Evolutionary conservation across 2,888 invertebrate genomes (phyloP).

Genomic region (Agrypnus murinus): DNA sequence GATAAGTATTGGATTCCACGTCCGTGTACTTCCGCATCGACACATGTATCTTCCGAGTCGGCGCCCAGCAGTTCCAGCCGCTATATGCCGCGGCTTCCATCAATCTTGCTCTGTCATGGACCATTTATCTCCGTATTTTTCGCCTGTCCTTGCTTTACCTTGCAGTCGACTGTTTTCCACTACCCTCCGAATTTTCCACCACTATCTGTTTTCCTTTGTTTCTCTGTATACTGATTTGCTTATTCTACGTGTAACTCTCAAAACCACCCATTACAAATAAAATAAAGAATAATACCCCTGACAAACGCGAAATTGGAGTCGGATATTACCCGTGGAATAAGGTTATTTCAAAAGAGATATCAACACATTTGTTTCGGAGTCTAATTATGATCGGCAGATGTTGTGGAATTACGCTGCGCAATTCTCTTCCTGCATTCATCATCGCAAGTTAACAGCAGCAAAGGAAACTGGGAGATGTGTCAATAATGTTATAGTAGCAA

Average conservation of each 20-base stretch:
- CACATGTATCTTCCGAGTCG: conserved; percentile 67
- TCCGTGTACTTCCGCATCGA: conserved; percentile 66
- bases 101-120: conserved; percentile 70
- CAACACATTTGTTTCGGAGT: conserved; percentile 32
- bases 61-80: conserved; percentile 58
- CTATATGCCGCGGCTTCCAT: conserved; percentile 62
- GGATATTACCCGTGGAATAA: conserved; percentile 35
- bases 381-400: conserved; percentile 38
- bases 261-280: background rate
- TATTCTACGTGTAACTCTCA: conserved; percentile 21
- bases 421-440: conserved; percentile 35
- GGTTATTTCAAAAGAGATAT: conserved; percentile 29
- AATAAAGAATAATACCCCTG: conserved; percentile 2
- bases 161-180: conserved; percentile 55
- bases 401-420: conserved; percentile 5
- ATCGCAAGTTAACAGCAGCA: background rate
- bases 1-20: conserved; percentile 65
- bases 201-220: conserved; percentile 40
- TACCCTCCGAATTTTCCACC: conserved; percentile 38
- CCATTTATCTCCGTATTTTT: conserved; percentile 71
- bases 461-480: conserved; percentile 7
- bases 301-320: conserved; percentile 35
- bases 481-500: conserved; percentile 1
- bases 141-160: conserved; percentile 66
- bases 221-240: conserved; percentile 30